phyloP scores from a whole-genome alignment of 2,113 vertebrate genomes.

The Anolis carolinensis region DNA sequence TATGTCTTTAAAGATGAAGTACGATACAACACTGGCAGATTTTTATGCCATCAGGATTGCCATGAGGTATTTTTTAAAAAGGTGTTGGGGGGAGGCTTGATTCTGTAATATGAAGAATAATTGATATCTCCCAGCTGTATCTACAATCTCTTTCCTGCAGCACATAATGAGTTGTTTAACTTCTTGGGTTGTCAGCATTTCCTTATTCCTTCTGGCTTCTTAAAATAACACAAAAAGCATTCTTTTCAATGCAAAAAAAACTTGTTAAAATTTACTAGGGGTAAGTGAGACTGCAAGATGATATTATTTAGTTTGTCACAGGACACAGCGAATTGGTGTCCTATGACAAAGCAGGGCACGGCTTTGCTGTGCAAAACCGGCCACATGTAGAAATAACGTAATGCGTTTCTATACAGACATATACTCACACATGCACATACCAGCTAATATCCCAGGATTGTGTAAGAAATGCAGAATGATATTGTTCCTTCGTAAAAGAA shows the following conservation, averaged over 20 bases:
- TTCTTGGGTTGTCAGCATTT: constrained; percentile 72
- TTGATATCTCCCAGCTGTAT: constrained; percentile 80
- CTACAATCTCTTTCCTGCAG: constrained; percentile 65
- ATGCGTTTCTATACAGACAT: constrained; percentile 1
- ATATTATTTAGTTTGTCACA: constrained; percentile 64
- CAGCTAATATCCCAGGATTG: not conserved
- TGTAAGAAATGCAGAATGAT: not conserved
- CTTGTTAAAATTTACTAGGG: constrained; percentile 62
- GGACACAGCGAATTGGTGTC: constrained; percentile 54
- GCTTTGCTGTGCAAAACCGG: constrained; percentile 57
- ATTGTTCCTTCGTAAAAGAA: not conserved
- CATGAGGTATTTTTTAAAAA: constrained; percentile 59
- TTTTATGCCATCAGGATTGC: constrained; percentile 69
- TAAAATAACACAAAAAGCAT: constrained; percentile 64
- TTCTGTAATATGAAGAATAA: constrained; percentile 70
- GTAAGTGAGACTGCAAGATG: constrained; percentile 58
- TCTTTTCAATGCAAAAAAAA: constrained; percentile 68
- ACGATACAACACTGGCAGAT: constrained; percentile 67
- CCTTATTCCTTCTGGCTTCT: constrained; percentile 67
- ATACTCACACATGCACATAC: not conserved
- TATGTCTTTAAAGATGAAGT: constrained; percentile 64
- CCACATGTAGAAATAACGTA: constrained; percentile 20
- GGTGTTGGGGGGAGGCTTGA: not conserved
- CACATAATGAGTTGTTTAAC: constrained; percentile 70
- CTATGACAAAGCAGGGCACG: constrained; percentile 35